Evolutionary conservation across 2,113 vertebrate species (phyloP), one percentile per base, ranked within the genome.

Genomic region (Megaceryle torquata): DNA sequence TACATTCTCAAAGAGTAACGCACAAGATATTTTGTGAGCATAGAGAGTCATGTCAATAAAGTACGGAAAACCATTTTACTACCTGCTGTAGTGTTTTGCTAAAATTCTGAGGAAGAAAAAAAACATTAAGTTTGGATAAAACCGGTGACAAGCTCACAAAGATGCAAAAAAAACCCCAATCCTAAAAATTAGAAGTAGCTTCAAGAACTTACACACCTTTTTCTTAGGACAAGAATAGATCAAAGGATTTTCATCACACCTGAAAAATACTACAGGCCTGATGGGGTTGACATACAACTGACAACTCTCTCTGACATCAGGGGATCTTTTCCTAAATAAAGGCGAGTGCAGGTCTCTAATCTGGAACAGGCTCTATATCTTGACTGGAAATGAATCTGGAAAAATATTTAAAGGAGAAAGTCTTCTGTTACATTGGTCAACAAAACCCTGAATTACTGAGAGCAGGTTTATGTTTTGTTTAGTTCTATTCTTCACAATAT

Each of bases 51-150:
- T 48, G 54, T 25, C 18, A 50, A 9, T 18, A 0, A 63, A 33
- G 9, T 2, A 43, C 0, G 25, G 48, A n/a, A 59, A 50, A 17
- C 9, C 3, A 0, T 20, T 16, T 33, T 50, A 15, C 22, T 60
- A 31, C 13, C 69, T 71, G 48, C 22, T 22, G 22, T 1, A 51
- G 19, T 2, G 10, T 1, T 24, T 8, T 39, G 57, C 21, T 48
- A 56, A 54, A 46, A 70, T 12, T 44, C 46, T 29, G 11, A 46
- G 37, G 48, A 57, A 51, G 29, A 35, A 64, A 43, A 17, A 54
- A 53, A 10, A 43, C 1, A 10, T 1, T 15, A 50, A 26, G 10
- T 31, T 44, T 24, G 29, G 29, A 72, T 41, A 53, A 85, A 43
- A 29, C 12, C 48, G n/a, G 39, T 21, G 7, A 81, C 11, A 28